Percentiles rank a stretch among this genome's conserved stretches.
Evolutionary conservation across 2,888 invertebrate genomes (phyloP).

Genomic region (Taenaris catops): DNA sequence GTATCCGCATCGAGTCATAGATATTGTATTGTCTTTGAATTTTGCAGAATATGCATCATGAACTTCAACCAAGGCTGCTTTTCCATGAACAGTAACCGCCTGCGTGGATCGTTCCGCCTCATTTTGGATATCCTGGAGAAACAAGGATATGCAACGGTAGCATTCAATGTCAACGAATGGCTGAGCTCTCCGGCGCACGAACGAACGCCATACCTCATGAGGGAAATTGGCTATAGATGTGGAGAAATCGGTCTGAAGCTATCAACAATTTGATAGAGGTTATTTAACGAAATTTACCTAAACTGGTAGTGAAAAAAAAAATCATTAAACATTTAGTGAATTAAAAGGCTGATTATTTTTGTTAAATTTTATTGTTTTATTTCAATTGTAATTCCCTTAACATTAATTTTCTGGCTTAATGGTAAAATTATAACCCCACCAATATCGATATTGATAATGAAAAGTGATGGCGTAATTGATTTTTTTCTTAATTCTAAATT

Average conservation of each 20-base stretch:
- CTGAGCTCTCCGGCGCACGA: slow-evolving; percentile 73
- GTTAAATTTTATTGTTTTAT: slow-evolving; percentile 14
- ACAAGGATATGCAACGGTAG: slow-evolving; percentile 75
- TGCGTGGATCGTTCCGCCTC: slow-evolving; percentile 73
- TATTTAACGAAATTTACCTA: background rate
- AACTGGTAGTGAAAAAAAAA: no score
- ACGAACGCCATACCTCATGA: slow-evolving; percentile 82
- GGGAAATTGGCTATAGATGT: slow-evolving; percentile 69
- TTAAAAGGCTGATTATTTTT: slow-evolving; percentile 21
- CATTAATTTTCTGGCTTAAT: no score
- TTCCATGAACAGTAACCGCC: slow-evolving; percentile 77
- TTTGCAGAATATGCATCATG: slow-evolving; percentile 80
- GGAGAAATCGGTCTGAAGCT: slow-evolving; percentile 64
- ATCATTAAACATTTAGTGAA: slow-evolving; percentile 22
- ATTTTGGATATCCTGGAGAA: slow-evolving; percentile 77
- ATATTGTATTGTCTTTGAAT: slow-evolving; percentile 24
- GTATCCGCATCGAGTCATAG: background rate
- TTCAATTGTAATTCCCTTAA: slow-evolving; percentile 21
- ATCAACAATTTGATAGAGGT: slow-evolving; percentile 38
- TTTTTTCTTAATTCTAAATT: no score
- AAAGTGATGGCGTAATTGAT: no score
- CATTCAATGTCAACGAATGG: slow-evolving; percentile 78
- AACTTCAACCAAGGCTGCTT: slow-evolving; percentile 75
- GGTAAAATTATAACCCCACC: no score
- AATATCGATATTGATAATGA: no score